Percentiles rank a stretch among this genome's conserved stretches.
These are phyloP conservation scores for Artemia sp. DNA, from an alignment of 2,888 invertebrate species.

Conservation along the genomic window DNA sequence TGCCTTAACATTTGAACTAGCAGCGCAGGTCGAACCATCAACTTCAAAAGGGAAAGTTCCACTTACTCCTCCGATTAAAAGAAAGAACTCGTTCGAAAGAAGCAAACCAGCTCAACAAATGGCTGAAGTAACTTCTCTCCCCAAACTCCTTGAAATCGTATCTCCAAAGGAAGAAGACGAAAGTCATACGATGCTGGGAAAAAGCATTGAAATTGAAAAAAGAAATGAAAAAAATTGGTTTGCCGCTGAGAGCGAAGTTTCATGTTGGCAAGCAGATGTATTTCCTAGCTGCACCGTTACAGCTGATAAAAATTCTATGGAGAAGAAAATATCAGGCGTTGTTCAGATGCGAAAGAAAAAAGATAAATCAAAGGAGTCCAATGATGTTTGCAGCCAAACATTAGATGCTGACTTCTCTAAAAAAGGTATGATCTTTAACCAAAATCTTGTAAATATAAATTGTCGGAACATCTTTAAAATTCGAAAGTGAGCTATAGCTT, in stretches of 20 bases:
- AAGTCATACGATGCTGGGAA: background rate
- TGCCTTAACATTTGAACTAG: slow-evolving; percentile 17
- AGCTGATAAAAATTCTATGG: background rate
- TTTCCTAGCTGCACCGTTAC: background rate
- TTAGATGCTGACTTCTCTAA: slow-evolving; percentile 1
- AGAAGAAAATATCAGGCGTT: background rate
- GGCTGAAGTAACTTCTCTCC: background rate
- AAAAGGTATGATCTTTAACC: background rate
- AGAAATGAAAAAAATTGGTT: background rate
- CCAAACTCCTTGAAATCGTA: slow-evolving; percentile 4
- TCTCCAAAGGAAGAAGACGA: background rate
- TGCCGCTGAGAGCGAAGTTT: background rate
- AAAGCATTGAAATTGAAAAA: background rate
- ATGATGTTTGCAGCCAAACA: slow-evolving; percentile 10
- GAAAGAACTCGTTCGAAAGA: background rate
- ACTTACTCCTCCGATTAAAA: slow-evolving; percentile 13
- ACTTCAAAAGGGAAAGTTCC: slow-evolving; percentile 12
- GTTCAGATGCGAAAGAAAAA: slow-evolving; percentile 1
- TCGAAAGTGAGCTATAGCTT: too few relatives aligned
- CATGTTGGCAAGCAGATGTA: background rate
- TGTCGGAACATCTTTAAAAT: background rate
- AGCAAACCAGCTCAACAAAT: slow-evolving; percentile 5
- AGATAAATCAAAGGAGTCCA: slow-evolving; percentile 15
- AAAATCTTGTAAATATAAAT: background rate
- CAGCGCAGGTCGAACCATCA: background rate